Base-by-base conservation (phyloP, 2,797 vertebrate genomes). In the Parambassis ranga region DNA sequence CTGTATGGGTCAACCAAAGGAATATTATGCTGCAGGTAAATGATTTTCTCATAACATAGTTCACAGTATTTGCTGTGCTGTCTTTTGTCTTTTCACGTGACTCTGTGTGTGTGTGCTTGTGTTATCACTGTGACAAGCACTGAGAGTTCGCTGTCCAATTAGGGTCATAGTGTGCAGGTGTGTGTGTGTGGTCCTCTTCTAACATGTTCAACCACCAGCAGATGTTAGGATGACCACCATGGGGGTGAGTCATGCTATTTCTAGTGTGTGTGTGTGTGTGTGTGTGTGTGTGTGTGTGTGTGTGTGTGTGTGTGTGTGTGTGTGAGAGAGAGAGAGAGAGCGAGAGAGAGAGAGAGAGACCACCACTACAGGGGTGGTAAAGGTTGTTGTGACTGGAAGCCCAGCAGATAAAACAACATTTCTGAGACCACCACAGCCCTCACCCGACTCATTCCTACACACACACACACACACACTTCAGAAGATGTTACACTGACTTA, bases 121-220 rank as follows among this genome's bases (percentile, higher is more conserved):
- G 52, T 44, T 49, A 32, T 19, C 20, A 36, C 38, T 46, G 32
- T 52, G 31, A 51, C 10, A 74, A 38, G 67, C 27, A 58, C 18
- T 11, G 46, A 43, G 19, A 68, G 28, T 26, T 37, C 43, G 6
- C 20, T 30, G 26, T 65, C 42, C 47, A 74, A 37, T 69, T 42
- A 48, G 10, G 5, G 35, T 28, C 5, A 18, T 33, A 23, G 20
- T 28, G 28, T 37, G 49, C 27, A 11, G 5, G 52, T 65, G 67
- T 75, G 58, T 77, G 76, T 84, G 87, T 88, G 88, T 88, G 89
- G 89, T 89, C 87, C 81, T 67, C 16, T 32, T 51, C 30, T 64
- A 47, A 66, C 36, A 62, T 63, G 60, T 57, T 61, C 61, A 76
- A 77, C 81, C 81, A 78, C 31, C 79, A 77, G 81, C 89, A 86